Evolutionary conservation across 2,888 invertebrate species (phyloP).

Genomic region (Odontocolon sp.): DNA sequence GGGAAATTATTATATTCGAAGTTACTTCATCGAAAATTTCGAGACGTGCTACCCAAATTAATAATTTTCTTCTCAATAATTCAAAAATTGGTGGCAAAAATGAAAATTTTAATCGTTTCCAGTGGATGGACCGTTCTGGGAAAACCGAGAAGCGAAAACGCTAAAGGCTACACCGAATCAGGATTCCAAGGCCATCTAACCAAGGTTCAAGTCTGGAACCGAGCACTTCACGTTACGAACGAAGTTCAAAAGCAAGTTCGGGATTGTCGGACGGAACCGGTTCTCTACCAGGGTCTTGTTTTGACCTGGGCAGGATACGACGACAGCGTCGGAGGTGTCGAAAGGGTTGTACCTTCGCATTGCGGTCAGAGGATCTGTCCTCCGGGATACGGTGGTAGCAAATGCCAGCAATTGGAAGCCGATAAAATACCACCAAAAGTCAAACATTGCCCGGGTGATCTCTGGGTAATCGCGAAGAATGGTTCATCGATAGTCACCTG

Average conservation of each 20-base stretch:
- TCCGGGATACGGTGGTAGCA: constrained; percentile 91
- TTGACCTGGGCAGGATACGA: constrained; percentile 98
- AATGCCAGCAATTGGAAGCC: constrained; percentile 91
- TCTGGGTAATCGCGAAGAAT: constrained; percentile 96
- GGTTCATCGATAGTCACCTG: constrained; percentile 94
- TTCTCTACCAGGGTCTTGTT: constrained; percentile 91
- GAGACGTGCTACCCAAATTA: no score
- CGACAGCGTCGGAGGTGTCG: constrained; percentile 93
- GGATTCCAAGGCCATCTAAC: constrained; percentile 98
- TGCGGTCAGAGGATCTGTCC: constrained; percentile 95
- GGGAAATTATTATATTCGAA: no score
- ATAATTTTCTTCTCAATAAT: constrained; percentile 4
- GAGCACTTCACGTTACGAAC: constrained; percentile 94
- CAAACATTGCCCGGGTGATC: constrained; percentile 95
- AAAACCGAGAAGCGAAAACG: constrained; percentile 86
- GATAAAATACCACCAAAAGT: constrained; percentile 93
- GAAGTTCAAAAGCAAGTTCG: constrained; percentile 97
- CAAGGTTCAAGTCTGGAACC: constrained; percentile 96
- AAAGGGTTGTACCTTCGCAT: constrained; percentile 94
- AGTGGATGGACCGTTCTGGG: constrained; percentile 96
- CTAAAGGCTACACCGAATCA: constrained; percentile 91
- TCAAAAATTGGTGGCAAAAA: neutral
- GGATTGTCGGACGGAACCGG: constrained; percentile 95
- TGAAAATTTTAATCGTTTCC: constrained; percentile 53
- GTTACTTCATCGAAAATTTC: no score